Evolutionary conservation across 2,888 invertebrate genomes (phyloP), one percentile per base, ranked within the genome.

Genomic region (Tenthredo scrophulariae): DNA sequence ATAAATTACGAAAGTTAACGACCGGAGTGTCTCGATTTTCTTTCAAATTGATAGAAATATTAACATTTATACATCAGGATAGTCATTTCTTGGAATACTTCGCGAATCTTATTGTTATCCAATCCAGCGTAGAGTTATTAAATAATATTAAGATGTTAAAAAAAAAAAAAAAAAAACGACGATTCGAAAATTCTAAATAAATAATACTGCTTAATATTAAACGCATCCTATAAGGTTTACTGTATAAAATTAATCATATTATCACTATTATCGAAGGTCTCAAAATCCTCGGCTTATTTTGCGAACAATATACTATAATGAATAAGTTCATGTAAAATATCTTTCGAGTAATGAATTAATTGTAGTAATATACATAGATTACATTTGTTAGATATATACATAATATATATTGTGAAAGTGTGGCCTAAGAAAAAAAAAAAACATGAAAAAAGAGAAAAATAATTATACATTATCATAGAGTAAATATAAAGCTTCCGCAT

Each of bases 111-210:
- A 7, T 54, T n/a, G 1, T n/a, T 5, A 54, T 7, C n/a, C 18
- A 1, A 54, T 29, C 6, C 37, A 67, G 15, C 29, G 10, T 29
- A 67, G 15, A 26, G 10, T 67, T 22, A 15, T 67, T 29, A 13
- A 67, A 67, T 29, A 67, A 33, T 65, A 33, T 65, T 29, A 18
- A 70, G 9, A 0, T 5, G 18, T 37, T 37, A 10, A n/a, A n/a
- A n/a, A n/a, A n/a, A n/a, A n/a, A n/a, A n/a, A n/a, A n/a, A n/a
- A n/a, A n/a, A n/a, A n/a, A 37, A 37, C 29, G 37, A 70, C 70
- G 10, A 70, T 70, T 37, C 37, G 18, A 37, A 70, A 70, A 70
- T 70, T 33, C n/a, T 37, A 67, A 67, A 33, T 67, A 67, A 67
- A 15, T 33, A 67, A 33, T 33, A 67, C 15, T 29, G 67, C 67